phyloP scores from a whole-genome alignment of 2,797 vertebrate genomes.

The Gouania willdenowi region DNA sequence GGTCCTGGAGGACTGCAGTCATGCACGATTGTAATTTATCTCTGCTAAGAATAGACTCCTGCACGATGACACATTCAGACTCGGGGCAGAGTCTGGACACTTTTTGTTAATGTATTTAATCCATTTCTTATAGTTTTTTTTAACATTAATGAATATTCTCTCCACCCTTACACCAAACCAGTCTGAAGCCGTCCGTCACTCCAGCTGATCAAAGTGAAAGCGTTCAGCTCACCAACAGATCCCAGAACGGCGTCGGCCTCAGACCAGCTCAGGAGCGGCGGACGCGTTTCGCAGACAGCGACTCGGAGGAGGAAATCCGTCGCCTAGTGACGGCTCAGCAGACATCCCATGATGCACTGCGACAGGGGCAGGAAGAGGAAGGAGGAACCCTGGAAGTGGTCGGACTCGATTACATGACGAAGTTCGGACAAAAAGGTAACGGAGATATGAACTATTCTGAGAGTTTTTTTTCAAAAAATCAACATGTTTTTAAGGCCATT shows the following conservation, averaged over 20 bases:
- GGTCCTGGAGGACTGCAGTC: too few species aligned
- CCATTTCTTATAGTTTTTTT: too few species aligned
- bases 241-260: neutral
- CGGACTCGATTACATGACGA: slow-evolving; percentile 73
- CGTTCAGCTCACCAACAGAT: slow-evolving; percentile 13
- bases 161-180: too few species aligned
- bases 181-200: neutral
- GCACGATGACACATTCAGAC: too few species aligned
- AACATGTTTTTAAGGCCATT: too few species aligned
- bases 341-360: slow-evolving; percentile 6
- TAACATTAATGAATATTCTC: too few species aligned
- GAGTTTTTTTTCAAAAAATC: too few species aligned
- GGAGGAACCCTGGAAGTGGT: slow-evolving; percentile 81
- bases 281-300: slow-evolving; percentile 37
- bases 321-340: slow-evolving; percentile 44
- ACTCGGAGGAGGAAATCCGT: slow-evolving; percentile 82
- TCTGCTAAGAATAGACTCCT: too few species aligned
- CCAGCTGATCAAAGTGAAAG: neutral
- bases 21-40: too few species aligned
- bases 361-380: slow-evolving; percentile 32
- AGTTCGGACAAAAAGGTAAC: slow-evolving; percentile 39
- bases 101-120: too few species aligned
- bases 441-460: rapidly evolving
- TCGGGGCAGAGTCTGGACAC: too few species aligned
- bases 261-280: neutral